Conservation (phyloP, 2,113 vertebrate genomes). For the Polyodon spathula region DNA sequence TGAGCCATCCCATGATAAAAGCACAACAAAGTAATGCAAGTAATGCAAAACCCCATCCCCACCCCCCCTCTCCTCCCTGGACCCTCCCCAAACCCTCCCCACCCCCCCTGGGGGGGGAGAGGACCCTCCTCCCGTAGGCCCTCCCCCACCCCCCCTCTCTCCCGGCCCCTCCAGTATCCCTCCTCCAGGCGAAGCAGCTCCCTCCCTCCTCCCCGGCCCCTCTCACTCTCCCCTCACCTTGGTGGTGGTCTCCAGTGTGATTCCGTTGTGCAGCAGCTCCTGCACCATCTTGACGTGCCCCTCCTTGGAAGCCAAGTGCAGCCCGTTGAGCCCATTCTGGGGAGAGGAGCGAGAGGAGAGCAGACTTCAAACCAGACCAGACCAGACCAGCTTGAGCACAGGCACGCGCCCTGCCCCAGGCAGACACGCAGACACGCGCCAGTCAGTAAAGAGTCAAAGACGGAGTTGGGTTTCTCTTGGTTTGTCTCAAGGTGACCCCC, state of each 20-base stretch:
- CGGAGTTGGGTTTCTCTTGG: too few relatives aligned
- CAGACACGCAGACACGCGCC: conserved; percentile 13
- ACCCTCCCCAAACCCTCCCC: too few relatives aligned
- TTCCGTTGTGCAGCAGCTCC: conserved; percentile 83
- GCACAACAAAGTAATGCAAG: too few relatives aligned
- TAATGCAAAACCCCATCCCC: background rate
- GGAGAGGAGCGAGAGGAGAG: conserved; percentile 26
- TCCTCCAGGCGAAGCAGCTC: too few relatives aligned
- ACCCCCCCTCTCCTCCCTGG: background rate
- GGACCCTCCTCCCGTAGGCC: too few relatives aligned
- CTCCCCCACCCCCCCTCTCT: too few relatives aligned
- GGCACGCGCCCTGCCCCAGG: conserved; percentile 5
- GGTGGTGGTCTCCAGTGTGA: conserved; percentile 83
- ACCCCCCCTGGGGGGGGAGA: too few relatives aligned
- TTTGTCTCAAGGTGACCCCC: background rate
- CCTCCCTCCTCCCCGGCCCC: background rate
- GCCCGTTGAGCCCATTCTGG: conserved; percentile 90
- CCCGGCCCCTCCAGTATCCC: background rate
- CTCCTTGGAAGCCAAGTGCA: conserved; percentile 94
- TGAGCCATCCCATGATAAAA: background rate
- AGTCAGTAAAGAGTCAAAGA: conserved; percentile 7
- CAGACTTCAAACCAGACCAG: conserved; percentile 40
- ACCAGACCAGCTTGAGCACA: conserved; percentile 20
- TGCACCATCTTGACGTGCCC: conserved; percentile 96
- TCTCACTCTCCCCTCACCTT: conserved; percentile 60